Evolutionary conservation across 2,113 vertebrate species (phyloP).

Genomic region (Trachemys scripta): DNA sequence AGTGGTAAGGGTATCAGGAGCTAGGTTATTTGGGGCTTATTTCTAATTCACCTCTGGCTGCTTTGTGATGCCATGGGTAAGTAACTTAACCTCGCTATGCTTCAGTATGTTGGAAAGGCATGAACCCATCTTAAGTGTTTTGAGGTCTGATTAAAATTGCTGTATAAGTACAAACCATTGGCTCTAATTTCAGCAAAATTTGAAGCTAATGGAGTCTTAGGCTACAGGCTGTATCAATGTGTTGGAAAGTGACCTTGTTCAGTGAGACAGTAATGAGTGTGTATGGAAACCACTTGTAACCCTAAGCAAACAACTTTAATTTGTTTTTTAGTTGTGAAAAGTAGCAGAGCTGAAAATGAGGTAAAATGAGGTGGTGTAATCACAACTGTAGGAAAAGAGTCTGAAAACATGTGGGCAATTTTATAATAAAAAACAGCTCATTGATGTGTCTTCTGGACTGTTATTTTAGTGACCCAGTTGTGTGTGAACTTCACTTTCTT

Average conservation of each 20-base stretch:
- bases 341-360: neutral
- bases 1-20: neutral
- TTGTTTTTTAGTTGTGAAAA: neutral
- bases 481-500: neutral
- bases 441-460: conserved; percentile 11
- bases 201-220: neutral
- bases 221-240: neutral
- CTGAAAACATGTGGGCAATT: neutral
- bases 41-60: neutral
- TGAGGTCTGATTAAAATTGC: rapidly evolving
- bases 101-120: neutral
- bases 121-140: neutral
- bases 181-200: neutral
- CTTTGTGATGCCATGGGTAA: neutral
- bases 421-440: neutral
- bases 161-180: neutral
- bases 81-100: neutral
- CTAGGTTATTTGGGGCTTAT: neutral
- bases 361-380: neutral
- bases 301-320: neutral
- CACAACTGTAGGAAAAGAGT: neutral
- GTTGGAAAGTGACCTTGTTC: neutral
- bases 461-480: neutral
- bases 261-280: neutral
- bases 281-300: neutral